These are phyloP conservation scores for Caenorhabditis latens DNA, from an alignment of 1,140 invertebrate species.

Conservation along the genomic window DNA sequence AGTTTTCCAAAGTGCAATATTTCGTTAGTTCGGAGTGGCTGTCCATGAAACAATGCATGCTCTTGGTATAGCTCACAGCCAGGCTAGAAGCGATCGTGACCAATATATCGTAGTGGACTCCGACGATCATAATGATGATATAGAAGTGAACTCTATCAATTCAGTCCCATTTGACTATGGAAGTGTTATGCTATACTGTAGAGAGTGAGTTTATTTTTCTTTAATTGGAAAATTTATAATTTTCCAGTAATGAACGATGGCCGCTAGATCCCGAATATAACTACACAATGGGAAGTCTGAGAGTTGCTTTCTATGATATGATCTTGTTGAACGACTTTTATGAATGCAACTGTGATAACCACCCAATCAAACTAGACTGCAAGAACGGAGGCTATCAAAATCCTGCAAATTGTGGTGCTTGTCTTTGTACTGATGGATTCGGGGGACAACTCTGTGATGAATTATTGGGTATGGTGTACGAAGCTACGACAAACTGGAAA, in stretches of 20 bases:
- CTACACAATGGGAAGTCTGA: slow-evolving; percentile 39
- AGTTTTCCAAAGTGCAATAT: neutral
- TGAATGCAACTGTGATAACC: slow-evolving; percentile 27
- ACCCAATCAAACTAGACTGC: neutral
- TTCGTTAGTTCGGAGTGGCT: slow-evolving; percentile 10
- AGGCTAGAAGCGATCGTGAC: slow-evolving; percentile 29
- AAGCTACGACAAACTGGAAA: neutral
- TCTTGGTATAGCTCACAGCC: slow-evolving; percentile 27
- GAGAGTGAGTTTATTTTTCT: neutral
- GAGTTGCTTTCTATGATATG: slow-evolving; percentile 31
- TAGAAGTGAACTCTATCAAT: neutral
- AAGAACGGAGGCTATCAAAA: slow-evolving; percentile 41
- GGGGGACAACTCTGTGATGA: neutral
- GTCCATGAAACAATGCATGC: slow-evolving; percentile 41
- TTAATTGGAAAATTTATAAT: too few relatives aligned
- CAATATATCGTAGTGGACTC: slow-evolving; percentile 3
- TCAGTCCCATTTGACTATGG: slow-evolving; percentile 27
- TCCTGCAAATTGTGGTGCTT: slow-evolving; percentile 11
- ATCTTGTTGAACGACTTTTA: neutral
- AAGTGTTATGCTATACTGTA: slow-evolving; percentile 21
- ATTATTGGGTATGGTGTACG: neutral
- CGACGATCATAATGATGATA: neutral
- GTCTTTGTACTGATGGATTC: slow-evolving; percentile 35
- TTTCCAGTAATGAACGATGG: neutral
- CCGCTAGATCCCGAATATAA: slow-evolving; percentile 26